Evolutionary conservation across 2,888 invertebrate species (phyloP).

Genomic region (Synergus umbraculus): DNA sequence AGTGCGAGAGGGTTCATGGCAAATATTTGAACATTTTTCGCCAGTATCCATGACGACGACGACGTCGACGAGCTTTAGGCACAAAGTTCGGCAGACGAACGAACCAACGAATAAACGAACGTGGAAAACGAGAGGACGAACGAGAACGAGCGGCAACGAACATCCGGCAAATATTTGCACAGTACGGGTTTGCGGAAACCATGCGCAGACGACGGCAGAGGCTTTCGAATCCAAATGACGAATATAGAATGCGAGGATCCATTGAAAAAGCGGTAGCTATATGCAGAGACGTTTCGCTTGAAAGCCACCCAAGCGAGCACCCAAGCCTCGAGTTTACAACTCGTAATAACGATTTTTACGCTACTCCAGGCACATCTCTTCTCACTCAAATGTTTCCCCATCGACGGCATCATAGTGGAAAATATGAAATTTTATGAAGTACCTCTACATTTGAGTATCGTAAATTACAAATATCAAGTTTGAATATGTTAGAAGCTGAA

Average conservation of each 20-base stretch:
- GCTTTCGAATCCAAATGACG: constrained; percentile 33
- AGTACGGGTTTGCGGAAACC: constrained; percentile 63
- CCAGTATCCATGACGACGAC: constrained; percentile 69
- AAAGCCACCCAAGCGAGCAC: constrained; percentile 18
- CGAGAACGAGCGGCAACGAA: constrained; percentile 57
- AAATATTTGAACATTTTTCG: constrained; percentile 66
- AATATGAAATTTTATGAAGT: background rate
- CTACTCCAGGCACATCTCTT: background rate
- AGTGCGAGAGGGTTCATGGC: constrained; percentile 51
- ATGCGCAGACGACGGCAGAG: constrained; percentile 48
- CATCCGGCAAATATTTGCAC: constrained; percentile 69
- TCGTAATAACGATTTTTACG: constrained; percentile 33
- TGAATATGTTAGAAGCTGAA: background rate
- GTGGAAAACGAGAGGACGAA: constrained; percentile 55
- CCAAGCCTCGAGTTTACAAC: constrained; percentile 3
- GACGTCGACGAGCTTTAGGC: constrained; percentile 53
- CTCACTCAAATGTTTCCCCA: background rate
- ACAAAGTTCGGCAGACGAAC: constrained; percentile 53
- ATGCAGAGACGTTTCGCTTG: constrained; percentile 16
- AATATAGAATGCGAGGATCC: constrained; percentile 28
- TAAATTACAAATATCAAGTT: background rate
- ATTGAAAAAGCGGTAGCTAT: constrained; percentile 25
- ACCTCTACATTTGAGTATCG: background rate
- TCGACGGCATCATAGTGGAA: background rate
- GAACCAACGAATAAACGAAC: constrained; percentile 51